Base-by-base conservation (phyloP, 2,797 vertebrate species). In the Mareca penelope region DNA sequence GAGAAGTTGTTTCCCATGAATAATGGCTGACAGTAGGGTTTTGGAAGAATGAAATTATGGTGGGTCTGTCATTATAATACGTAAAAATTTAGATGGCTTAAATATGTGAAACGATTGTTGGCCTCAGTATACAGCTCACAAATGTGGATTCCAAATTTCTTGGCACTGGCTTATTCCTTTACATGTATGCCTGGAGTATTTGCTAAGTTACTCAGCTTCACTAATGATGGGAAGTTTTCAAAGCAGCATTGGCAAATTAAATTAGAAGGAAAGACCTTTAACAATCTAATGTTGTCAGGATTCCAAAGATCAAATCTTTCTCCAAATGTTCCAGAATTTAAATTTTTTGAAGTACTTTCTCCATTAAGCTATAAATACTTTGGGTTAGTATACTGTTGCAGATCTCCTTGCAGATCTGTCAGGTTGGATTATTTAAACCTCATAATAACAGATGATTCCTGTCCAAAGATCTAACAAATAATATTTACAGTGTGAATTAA, bases 381-480 rank as follows among this genome's bases (percentile, higher is more conserved):
- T 35, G 69, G 70, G 61, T 78, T 59, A 73, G 33, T 71, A 59
- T 70, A 48, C 69, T 75, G 59, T 69, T 88, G 42, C 56, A 96
- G 93, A 65, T 44, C 42, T 44, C 80, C 78, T 93, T 95, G 91
- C 95, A 90, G 84, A 95, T 92, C 53, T 92, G 80, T 65, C 84
- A 94, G 92, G 92, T 94, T 86, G 92, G 90, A 88, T 69, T 92
- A 70, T 83, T 95, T 83, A 90, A 90, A 83, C 84, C 64, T 95
- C 87, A 16, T 88, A 92, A 88, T 69, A 52, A 82, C 63, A 82
- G 70, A 73, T 48, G 56, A 72, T 72, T 80, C 89, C 78, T 85
- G 57, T 76, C 83, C 60, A 77, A 35, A 90, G 80, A 78, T 5
- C 69, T 57, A 52, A 53, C 35, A 40, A 80, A 69, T 39, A 14